phyloP scores from a whole-genome alignment of 2,113 vertebrate species.

The Bungarus multicinctus region DNA sequence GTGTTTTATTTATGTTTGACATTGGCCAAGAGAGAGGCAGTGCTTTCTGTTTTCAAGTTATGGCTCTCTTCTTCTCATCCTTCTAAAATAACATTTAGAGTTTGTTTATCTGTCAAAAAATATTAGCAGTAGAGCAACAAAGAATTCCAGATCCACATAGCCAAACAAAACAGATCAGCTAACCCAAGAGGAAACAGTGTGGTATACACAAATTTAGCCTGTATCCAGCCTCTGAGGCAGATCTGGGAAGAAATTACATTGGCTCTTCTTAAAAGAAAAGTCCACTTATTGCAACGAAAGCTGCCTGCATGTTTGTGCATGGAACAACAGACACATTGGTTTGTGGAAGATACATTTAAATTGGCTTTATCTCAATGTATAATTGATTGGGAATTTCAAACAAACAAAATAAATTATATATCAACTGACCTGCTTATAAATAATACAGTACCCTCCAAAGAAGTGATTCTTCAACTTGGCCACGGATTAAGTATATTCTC shows the following conservation, averaged over 20 bases:
- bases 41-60: background rate
- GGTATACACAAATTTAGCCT: background rate
- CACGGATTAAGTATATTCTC: background rate
- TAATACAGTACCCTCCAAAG: background rate
- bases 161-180: background rate
- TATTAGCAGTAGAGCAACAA: background rate
- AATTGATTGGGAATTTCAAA: background rate
- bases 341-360: background rate
- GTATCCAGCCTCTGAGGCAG: background rate
- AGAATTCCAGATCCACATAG: background rate
- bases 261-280: background rate
- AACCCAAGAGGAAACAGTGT: background rate
- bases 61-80: background rate
- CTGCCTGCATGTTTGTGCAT: background rate
- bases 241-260: background rate
- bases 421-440: slow-evolving; percentile 1
- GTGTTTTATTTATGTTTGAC: background rate
- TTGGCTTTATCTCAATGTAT: background rate
- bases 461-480: background rate
- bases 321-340: background rate
- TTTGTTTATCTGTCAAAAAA: background rate
- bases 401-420: slow-evolving; percentile 16
- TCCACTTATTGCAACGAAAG: background rate
- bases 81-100: background rate
- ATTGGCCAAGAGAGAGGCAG: background rate